Evolutionary conservation across 2,797 vertebrate genomes (phyloP), one percentile per base, ranked within the genome.

Genomic region (Acrossocheilus wenchowensis): DNA sequence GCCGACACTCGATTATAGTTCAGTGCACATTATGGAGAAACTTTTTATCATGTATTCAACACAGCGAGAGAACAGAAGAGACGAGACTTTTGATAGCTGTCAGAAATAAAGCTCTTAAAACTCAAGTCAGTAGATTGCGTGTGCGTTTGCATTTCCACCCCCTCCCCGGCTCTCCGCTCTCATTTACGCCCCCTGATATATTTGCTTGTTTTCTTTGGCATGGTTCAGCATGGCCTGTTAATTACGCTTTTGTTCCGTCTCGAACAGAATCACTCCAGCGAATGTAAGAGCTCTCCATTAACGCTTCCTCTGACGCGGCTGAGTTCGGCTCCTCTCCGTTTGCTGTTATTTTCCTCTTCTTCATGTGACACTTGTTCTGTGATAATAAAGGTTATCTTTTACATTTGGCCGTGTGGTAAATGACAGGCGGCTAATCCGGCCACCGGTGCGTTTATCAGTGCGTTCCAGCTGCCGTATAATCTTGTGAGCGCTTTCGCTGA

Each of bases 201-300:
- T 92, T 91, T 89, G 90, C 86, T 92, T 87, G 66, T 91, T 89
- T 93, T 91, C 84, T 85, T 93, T 96, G 93, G 90, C 90, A 91
- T 78, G 39, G 90, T 83, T 89, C 82, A 85, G 88, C 93, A 84
- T 60, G 87, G 93, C 91, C 87, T 92, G 89, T 92, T 95, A 92
- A 94, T 95, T 91, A 92, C 91, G 91, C 91, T 93, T 95, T 93
- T 94, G 90, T 95, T 95, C 90, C 90, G 88, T 89, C 86, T 93
- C 92, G 94, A 95, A 94, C 86, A 87, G 93, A 93, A 94, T 92
- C 94, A 95, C 91, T 94, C 91, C 85, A 95, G 91, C 92, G 93
- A 91, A 93, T 81, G 85, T 93, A 94, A 95, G 94, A 90, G 94
- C 92, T 89, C 86, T 87, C 85, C 90, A 94, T 91, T 89, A 93